A percentile compares a stretch with the other conserved stretches of the same genome.
Evolutionary conservation across 1,140 invertebrate species (phyloP).

Genomic region (Tetranychus urticae): DNA sequence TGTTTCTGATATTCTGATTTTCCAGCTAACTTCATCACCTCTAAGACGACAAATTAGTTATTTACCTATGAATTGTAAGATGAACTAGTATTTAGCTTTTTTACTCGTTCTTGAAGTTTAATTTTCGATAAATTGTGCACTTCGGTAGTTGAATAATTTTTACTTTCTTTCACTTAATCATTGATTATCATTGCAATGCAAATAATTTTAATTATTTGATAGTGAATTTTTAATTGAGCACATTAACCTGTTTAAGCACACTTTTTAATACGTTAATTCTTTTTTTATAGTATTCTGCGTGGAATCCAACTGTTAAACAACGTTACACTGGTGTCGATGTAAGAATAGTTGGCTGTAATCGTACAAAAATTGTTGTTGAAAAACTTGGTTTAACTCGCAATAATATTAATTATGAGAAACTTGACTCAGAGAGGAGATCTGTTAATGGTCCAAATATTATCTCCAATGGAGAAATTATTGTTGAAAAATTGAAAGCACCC

Average conservation of each 20-base stretch:
- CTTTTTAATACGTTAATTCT: neutral
- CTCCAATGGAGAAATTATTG: slow-evolving; percentile 20
- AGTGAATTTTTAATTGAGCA: too few species aligned
- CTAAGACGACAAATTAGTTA: too few species aligned
- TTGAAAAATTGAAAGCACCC: slow-evolving; percentile 31
- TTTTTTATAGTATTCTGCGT: slow-evolving; percentile 12
- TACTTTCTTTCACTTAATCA: neutral
- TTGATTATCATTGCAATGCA: neutral
- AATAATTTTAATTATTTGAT: neutral
- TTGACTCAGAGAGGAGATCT: slow-evolving; percentile 2
- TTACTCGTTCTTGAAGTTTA: too few species aligned
- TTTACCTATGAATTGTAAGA: too few species aligned
- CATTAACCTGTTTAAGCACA: neutral
- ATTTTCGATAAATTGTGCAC: too few species aligned
- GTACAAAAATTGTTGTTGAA: slow-evolving; percentile 11
- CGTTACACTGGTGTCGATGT: slow-evolving; percentile 13
- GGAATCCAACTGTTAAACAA: slow-evolving; percentile 11
- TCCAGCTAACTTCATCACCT: too few species aligned
- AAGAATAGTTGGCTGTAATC: slow-evolving; percentile 9
- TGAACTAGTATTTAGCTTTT: too few species aligned
- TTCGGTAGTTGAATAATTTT: neutral
- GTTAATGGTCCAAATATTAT: neutral
- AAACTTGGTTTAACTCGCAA: slow-evolving; percentile 7
- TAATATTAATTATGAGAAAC: slow-evolving; percentile 1
- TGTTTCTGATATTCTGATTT: too few species aligned